Conservation (phyloP, 1,140 invertebrate genomes). For the Polyergus mexicanus region DNA sequence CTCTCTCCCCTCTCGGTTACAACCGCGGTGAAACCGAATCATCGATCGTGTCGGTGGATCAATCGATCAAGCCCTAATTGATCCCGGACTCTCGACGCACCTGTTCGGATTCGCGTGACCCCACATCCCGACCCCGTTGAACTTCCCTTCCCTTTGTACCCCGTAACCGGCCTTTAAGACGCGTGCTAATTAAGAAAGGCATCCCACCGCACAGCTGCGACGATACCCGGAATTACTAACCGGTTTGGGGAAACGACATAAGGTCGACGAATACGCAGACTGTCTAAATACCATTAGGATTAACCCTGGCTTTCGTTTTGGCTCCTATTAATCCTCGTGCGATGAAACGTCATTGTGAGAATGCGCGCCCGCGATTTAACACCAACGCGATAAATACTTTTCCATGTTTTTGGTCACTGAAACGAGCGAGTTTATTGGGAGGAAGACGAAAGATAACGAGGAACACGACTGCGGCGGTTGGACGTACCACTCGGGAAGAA, state of each 20-base stretch:
- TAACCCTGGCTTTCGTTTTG: slow-evolving; percentile 25
- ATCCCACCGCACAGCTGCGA: slow-evolving; percentile 78
- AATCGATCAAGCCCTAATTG: slow-evolving; percentile 71
- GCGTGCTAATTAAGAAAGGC: slow-evolving; percentile 82
- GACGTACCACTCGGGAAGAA: slow-evolving; percentile 68
- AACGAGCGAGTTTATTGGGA: not conserved
- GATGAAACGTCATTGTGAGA: not conserved
- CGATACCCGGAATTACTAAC: slow-evolving; percentile 78
- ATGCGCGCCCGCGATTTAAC: not conserved
- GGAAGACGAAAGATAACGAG: slow-evolving; percentile 2
- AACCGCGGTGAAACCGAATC: slow-evolving; percentile 43
- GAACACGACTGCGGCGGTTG: slow-evolving; percentile 27
- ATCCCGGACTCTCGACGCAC: slow-evolving; percentile 62
- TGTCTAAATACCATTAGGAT: slow-evolving; percentile 7
- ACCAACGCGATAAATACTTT: not conserved
- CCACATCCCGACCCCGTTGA: slow-evolving; percentile 70
- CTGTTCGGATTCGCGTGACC: slow-evolving; percentile 74
- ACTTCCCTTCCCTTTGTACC: slow-evolving; percentile 63
- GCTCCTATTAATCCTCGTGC: slow-evolving; percentile 26
- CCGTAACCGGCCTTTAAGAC: slow-evolving; percentile 77
- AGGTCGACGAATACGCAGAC: slow-evolving; percentile 76
- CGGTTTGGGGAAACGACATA: slow-evolving; percentile 76
- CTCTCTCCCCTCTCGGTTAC: not conserved
- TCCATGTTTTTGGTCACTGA: not conserved
- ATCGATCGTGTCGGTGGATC: slow-evolving; percentile 45